Evolutionary conservation across 2,113 vertebrate species (phyloP).

Genomic region (Saguinus midas): DNA sequence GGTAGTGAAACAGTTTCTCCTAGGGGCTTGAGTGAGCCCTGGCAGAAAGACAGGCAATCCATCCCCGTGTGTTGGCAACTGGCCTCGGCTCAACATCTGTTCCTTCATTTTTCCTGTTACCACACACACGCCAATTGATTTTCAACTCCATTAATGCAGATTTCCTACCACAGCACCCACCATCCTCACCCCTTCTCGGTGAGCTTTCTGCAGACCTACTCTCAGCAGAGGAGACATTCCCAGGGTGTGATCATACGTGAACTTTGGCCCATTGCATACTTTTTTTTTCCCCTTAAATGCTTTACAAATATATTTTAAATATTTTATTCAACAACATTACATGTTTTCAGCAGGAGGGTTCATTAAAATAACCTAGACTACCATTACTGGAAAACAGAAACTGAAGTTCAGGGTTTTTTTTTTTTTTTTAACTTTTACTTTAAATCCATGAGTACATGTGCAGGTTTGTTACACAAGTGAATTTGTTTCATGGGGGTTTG

Average conservation of each 20-base stretch:
- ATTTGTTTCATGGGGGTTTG: too few species aligned
- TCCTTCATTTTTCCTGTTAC: conserved; percentile 55
- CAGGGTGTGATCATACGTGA: background rate
- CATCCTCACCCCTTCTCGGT: background rate
- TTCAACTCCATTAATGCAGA: conserved; percentile 7
- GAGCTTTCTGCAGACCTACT: background rate
- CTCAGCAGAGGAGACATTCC: background rate
- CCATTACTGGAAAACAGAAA: too few species aligned
- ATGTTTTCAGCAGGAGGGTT: too few species aligned
- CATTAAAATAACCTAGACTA: too few species aligned
- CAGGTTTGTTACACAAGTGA: too few species aligned
- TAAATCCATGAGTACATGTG: too few species aligned
- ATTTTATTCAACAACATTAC: too few species aligned
- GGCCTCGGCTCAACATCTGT: conserved; percentile 53
- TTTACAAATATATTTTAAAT: too few species aligned
- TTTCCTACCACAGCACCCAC: conserved; percentile 33
- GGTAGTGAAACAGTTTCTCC: conserved; percentile 49
- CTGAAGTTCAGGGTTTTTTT: too few species aligned
- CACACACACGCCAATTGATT: conserved; percentile 40
- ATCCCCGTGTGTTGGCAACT: conserved; percentile 9
- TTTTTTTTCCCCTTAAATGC: background rate
- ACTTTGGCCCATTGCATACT: background rate
- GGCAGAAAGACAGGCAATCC: conserved; percentile 47
- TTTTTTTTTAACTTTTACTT: too few species aligned
- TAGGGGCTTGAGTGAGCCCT: background rate